phyloP scores from a whole-genome alignment of 1,140 invertebrate species.

The Drosophila kurseongensis region DNA sequence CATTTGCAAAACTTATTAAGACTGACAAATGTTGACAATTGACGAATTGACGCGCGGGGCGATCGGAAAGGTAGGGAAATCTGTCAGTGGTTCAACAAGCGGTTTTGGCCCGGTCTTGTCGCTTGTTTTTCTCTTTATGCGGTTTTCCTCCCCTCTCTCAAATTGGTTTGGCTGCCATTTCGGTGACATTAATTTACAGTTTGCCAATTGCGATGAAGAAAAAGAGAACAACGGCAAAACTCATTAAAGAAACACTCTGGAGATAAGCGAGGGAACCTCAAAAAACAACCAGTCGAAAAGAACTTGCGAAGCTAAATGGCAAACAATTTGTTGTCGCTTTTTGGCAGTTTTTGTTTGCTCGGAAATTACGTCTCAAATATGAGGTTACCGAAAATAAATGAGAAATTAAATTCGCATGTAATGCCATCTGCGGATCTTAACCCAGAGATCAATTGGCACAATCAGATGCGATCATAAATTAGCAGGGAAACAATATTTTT shows the following conservation, averaged over 20 bases:
- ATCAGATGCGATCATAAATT: conserved; percentile 27
- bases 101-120: conserved; percentile 37
- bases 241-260: conserved; percentile 45
- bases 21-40: conserved; percentile 60
- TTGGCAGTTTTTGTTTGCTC: conserved; percentile 4
- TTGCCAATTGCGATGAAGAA: conserved; percentile 38
- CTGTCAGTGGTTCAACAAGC: conserved; percentile 37
- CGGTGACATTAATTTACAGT: conserved; percentile 60
- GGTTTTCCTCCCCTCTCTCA: conserved; percentile 28
- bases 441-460: conserved; percentile 21
- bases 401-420: conserved; percentile 4
- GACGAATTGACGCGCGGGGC: conserved; percentile 37
- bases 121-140: conserved; percentile 19
- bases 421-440: conserved; percentile 2
- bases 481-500: conserved; percentile 22
- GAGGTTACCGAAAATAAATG: conserved; percentile 12
- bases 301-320: conserved; percentile 10
- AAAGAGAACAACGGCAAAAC: conserved; percentile 41
- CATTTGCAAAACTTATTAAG: conserved; percentile 58
- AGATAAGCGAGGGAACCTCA: conserved; percentile 20
- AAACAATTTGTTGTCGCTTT: conserved; percentile 26
- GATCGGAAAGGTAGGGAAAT: conserved; percentile 15
- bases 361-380: background rate
- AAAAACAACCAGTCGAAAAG: conserved; percentile 9
- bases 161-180: conserved; percentile 54